Evolutionary conservation across 2,797 vertebrate species (phyloP).

Genomic region (Leptoclinus maculatus): DNA sequence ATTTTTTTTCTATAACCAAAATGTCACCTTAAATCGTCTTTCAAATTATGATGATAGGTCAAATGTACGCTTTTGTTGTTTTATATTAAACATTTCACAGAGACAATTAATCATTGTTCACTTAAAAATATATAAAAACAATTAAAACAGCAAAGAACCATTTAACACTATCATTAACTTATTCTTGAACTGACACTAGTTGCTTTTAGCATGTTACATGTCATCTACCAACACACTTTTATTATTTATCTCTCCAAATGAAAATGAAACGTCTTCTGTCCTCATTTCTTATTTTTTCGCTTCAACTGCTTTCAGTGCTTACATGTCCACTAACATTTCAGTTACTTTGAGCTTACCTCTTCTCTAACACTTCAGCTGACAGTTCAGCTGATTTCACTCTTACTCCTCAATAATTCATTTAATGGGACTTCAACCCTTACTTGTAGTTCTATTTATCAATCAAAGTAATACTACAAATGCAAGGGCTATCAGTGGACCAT

Average conservation of each 20-base stretch:
- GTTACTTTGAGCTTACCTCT: not conserved
- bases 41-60: not conserved
- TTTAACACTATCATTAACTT: not conserved
- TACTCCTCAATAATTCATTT: not conserved
- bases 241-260: not conserved
- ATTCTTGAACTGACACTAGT: not conserved
- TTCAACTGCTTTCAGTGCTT: not conserved
- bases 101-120: not conserved
- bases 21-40: conserved; percentile 24
- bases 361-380: not conserved
- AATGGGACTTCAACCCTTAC: not conserved
- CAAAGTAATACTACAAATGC: no score
- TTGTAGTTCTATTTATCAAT: no score
- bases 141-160: not conserved
- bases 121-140: not conserved
- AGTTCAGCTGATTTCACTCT: not conserved
- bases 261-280: no score
- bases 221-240: no score
- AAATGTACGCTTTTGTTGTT: not conserved
- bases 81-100: not conserved
- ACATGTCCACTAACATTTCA: not conserved
- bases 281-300: no score
- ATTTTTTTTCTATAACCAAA: conserved; percentile 17
- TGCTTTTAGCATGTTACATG: not conserved
- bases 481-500: no score